A percentile compares a stretch with the other conserved stretches of the same genome.
Conservation (phyloP, 2,113 vertebrate genomes). For the Silurus glanis region DNA sequence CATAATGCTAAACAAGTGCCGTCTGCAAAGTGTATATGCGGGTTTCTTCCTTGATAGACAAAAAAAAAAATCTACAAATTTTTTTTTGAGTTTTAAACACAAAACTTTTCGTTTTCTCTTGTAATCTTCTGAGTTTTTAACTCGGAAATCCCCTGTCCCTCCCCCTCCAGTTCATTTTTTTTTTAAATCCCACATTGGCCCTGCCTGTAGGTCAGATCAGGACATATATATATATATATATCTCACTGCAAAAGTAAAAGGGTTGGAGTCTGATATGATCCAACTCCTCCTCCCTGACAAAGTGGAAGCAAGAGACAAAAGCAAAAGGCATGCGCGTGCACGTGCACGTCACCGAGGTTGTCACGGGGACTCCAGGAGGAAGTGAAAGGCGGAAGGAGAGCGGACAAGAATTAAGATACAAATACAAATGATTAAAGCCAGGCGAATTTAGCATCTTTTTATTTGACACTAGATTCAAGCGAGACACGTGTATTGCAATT, state of each 20-base stretch:
- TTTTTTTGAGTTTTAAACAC: too few species aligned
- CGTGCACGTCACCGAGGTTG: constrained; percentile 3
- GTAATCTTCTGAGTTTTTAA: too few species aligned
- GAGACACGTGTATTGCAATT: background rate
- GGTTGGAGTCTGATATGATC: background rate
- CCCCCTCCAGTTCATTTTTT: too few species aligned
- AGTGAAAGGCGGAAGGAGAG: constrained; percentile 48
- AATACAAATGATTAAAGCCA: constrained; percentile 6
- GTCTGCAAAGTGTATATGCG: too few species aligned
- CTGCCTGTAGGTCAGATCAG: background rate
- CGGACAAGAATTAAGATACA: constrained; percentile 38
- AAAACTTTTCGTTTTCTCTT: too few species aligned
- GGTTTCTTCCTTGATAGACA: too few species aligned
- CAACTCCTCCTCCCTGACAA: background rate
- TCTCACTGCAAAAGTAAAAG: background rate
- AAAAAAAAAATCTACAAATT: too few species aligned
- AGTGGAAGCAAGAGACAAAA: background rate
- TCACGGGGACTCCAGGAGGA: constrained; percentile 24
- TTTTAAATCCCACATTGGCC: too few species aligned
- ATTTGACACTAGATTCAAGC: background rate
- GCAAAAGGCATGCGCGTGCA: constrained; percentile 17
- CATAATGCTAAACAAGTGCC: too few species aligned
- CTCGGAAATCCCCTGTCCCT: too few species aligned
- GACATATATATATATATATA: too few species aligned
- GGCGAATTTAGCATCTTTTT: background rate